phyloP scores from a whole-genome alignment of 2,888 invertebrate genomes.

The Drymonia ruficornis region DNA sequence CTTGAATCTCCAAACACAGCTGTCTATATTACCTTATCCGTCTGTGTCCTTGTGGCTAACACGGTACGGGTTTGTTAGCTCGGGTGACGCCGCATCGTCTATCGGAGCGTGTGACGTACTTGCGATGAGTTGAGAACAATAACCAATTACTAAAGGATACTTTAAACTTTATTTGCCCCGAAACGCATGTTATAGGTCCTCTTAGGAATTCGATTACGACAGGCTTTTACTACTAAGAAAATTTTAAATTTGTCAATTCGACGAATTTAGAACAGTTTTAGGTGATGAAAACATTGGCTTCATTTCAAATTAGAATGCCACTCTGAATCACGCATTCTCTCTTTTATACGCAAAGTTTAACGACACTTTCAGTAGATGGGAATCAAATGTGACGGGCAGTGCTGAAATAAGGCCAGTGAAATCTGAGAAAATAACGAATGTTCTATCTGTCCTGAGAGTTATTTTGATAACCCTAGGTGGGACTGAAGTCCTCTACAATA shows the following conservation, averaged over 20 bases:
- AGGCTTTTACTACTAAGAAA: not conserved
- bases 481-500: not conserved
- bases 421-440: not conserved
- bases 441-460: not conserved
- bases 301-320: conserved; percentile 29
- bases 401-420: conserved; percentile 18
- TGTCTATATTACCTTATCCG: conserved; percentile 52
- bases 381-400: conserved; percentile 14
- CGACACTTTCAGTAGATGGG: conserved; percentile 18
- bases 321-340: conserved; percentile 31
- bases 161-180: not conserved
- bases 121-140: conserved; percentile 9
- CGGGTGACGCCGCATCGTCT: conserved; percentile 34
- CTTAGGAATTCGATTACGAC: not conserved
- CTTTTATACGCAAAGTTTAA: conserved; percentile 22
- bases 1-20: conserved; percentile 50
- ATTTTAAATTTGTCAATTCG: not conserved
- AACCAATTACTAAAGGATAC: not conserved
- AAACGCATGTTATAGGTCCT: not conserved
- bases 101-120: conserved; percentile 30
- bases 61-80: conserved; percentile 27
- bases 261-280: conserved; percentile 10
- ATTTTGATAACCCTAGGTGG: not conserved
- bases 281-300: conserved; percentile 10
- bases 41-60: conserved; percentile 38